Evolutionary conservation across 1,140 invertebrate species (phyloP), one percentile per base, ranked within the genome.

Genomic region (Pissodes strobi): DNA sequence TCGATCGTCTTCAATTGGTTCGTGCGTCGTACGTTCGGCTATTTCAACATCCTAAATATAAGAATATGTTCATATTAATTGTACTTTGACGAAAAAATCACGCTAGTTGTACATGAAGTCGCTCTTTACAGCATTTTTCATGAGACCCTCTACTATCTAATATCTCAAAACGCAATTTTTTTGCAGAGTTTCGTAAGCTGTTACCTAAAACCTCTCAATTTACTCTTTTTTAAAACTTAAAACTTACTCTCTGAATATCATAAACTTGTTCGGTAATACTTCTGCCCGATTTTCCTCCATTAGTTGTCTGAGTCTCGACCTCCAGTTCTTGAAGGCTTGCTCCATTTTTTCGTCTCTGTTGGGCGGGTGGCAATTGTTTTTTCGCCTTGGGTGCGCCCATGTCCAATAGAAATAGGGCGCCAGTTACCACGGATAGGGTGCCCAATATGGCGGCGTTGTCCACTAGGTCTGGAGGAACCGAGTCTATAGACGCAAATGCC

Each of bases 371-470:
- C n/a, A n/a, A n/a, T n/a, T n/a, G n/a, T n/a, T n/a, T 12, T 57
- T 51, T 64, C n/a, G 6, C 76, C 55, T 66, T 83, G 1, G 83
- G 83, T 2, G 80, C 81, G 64, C 82, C 82, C n/a, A 86, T 78
- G 71, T 90, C 88, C 13, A 85, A 72, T 3, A 90, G 81, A 76
- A 90, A 89, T 2, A 90, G 78, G 1, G 86, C 80, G 1, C 84
- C 88, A 0, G 87, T 88, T 5, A 87, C 58, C 4, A 90, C 75
- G n/a, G 88, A 86, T 2, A 90, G 76, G 8, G 83, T 81, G 0
- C 88, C 88, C 10, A 90, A 79, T 17, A 89, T 83, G 0, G 87
- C 84, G 0, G 87, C 88, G 74, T 90, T 90, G 66, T 88, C 87
- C 3, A 89, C 78, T 39, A 91, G 76, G 34, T 86, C 82, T 8